Conservation (phyloP, 2,113 vertebrate genomes). For the Pithys albifrons region DNA sequence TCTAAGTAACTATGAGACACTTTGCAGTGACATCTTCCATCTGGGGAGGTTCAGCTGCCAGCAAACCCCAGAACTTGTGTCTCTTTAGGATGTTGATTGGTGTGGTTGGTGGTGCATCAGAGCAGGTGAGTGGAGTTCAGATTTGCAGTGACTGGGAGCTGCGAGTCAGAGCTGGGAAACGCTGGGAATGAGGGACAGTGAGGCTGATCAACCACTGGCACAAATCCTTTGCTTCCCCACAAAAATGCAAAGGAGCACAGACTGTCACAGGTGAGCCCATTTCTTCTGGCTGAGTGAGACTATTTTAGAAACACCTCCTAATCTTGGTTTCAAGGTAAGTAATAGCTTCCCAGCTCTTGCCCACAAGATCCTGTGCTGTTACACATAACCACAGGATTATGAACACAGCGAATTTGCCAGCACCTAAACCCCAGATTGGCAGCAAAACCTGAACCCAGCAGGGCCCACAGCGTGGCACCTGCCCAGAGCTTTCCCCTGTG, state of each 20-base stretch:
- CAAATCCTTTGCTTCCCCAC: background rate
- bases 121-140: background rate
- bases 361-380: background rate
- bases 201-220: background rate
- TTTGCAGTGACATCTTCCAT: background rate
- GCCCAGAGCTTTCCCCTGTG: background rate
- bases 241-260: background rate
- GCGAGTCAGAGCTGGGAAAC: background rate
- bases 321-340: background rate
- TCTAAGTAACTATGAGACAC: background rate
- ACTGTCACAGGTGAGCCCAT: background rate
- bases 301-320: background rate
- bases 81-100: background rate
- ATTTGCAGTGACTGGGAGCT: background rate
- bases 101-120: background rate
- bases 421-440: background rate
- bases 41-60: background rate
- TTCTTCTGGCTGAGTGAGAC: background rate
- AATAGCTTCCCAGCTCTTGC: background rate
- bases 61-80: background rate
- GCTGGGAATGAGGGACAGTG: background rate
- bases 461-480: fast-evolving
- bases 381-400: background rate
- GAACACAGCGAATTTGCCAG: background rate
- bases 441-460: background rate